Percentiles rank a stretch among this genome's conserved stretches.
These are phyloP conservation scores for Alcedo atthis DNA, from an alignment of 2,797 vertebrate genomes.

Conservation along the genomic window DNA sequence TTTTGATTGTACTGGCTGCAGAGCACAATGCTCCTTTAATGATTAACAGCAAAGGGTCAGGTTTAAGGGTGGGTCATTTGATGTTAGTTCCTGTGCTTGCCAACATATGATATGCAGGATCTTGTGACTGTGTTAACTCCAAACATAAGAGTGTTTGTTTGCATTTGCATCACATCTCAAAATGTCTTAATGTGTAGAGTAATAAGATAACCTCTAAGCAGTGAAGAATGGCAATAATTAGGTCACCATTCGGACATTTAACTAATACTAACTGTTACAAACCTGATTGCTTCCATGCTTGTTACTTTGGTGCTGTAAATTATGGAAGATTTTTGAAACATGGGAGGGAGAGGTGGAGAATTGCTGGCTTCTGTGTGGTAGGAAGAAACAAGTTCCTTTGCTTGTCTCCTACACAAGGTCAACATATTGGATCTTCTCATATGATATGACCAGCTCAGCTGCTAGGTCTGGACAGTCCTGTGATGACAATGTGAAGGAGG, in stretches of 20 bases:
- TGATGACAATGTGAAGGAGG: not conserved
- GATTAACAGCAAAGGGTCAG: constrained; percentile 59
- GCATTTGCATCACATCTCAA: constrained; percentile 24
- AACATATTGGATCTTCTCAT: not conserved
- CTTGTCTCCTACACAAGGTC: not conserved
- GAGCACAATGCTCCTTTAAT: constrained; percentile 40
- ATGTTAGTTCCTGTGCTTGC: constrained; percentile 52
- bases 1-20: constrained; percentile 52
- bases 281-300: not conserved
- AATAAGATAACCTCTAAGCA: constrained; percentile 37
- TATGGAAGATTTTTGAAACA: not conserved
- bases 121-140: constrained; percentile 64
- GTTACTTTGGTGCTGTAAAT: not conserved
- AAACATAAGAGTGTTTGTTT: constrained; percentile 56
- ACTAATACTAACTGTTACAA: constrained; percentile 3
- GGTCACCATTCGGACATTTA: constrained; percentile 12
- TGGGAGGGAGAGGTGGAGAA: not conserved
- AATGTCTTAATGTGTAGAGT: constrained; percentile 32
- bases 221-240: constrained; percentile 25
- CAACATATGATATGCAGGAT: constrained; percentile 39
- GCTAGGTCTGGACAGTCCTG: not conserved
- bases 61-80: constrained; percentile 69
- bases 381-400: not conserved
- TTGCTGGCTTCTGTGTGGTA: not conserved
- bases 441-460: not conserved